Percentiles rank a stretch among this genome's conserved stretches.
Evolutionary conservation across 2,113 vertebrate genomes (phyloP).

Genomic region (Oncorhynchus kisutch): DNA sequence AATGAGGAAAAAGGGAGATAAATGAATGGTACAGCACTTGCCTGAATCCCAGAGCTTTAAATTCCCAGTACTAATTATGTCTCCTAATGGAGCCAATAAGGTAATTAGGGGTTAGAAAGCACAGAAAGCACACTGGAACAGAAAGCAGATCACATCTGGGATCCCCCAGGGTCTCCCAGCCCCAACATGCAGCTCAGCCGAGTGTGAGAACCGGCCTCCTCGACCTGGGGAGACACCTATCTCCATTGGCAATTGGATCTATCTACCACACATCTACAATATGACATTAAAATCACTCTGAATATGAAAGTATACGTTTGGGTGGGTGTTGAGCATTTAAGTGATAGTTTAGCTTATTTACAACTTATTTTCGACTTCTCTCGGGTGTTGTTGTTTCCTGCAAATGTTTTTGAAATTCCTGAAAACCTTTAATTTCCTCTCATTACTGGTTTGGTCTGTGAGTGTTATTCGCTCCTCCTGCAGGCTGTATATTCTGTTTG

Average conservation of each 20-base stretch:
- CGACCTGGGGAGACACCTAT: constrained; percentile 51
- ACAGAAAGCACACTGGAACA: constrained; percentile 23
- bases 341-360: no score
- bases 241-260: not conserved
- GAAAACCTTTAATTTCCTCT: not conserved
- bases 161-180: constrained; percentile 63
- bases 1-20: constrained; percentile 41
- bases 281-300: not conserved
- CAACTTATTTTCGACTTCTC: no score
- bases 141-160: constrained; percentile 70
- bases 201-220: constrained; percentile 71
- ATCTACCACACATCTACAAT: not conserved
- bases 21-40: constrained; percentile 58
- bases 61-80: constrained; percentile 66
- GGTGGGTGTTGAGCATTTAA: no score
- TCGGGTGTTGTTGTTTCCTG: no score
- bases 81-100: constrained; percentile 63
- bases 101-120: constrained; percentile 71
- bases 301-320: not conserved
- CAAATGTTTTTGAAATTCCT: no score
- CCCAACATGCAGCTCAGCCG: constrained; percentile 58
- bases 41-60: constrained; percentile 42
- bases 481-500: not conserved
- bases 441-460: no score
- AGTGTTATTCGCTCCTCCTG: not conserved